These are phyloP conservation scores for Rhea pennata DNA, from an alignment of 2,113 vertebrate genomes.

Conservation along the genomic window DNA sequence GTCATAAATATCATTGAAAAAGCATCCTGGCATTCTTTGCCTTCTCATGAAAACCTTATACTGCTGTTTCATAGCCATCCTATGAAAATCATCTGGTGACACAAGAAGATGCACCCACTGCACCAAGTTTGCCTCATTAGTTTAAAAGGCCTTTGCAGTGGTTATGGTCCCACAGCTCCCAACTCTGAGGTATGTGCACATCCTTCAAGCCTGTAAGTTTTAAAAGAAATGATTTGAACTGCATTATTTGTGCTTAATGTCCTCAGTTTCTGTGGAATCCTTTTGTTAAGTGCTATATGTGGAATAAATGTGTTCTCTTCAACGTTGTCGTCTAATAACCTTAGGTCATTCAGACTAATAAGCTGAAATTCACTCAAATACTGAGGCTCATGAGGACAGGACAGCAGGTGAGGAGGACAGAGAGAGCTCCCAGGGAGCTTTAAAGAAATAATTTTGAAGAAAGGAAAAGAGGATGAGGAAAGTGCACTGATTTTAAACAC, in stretches of 20 bases:
- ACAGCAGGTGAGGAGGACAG: background rate
- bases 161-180: background rate
- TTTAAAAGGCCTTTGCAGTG: background rate
- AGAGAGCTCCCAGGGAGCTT: background rate
- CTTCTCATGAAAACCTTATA: rapidly evolving
- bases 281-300: background rate
- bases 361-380: background rate
- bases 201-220: background rate
- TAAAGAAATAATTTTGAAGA: background rate
- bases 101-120: background rate
- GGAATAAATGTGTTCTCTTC: background rate
- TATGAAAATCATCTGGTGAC: background rate
- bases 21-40: background rate
- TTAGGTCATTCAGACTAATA: background rate
- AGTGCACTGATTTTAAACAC: background rate
- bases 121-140: background rate
- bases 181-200: background rate
- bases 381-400: background rate
- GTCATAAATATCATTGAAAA: rapidly evolving
- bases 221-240: background rate
- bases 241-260: background rate
- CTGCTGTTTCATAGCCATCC: background rate
- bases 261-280: background rate
- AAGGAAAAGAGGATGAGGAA: background rate
- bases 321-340: background rate